These are phyloP conservation scores for Himalopsyche japonica DNA, from an alignment of 2,888 invertebrate species.

Conservation along the genomic window DNA sequence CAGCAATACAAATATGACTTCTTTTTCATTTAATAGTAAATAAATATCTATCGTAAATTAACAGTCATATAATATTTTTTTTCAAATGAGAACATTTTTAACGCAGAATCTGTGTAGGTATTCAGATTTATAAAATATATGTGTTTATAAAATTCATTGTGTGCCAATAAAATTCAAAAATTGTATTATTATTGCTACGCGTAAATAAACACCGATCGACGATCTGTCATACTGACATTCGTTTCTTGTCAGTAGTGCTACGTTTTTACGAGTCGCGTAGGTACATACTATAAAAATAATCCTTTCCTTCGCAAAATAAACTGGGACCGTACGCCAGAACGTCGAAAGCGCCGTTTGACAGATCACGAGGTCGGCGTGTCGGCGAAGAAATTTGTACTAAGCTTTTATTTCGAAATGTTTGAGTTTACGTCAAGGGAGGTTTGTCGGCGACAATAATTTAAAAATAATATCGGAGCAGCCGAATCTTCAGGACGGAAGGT, in stretches of 20 bases:
- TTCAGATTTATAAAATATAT: too few relatives aligned
- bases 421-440: conserved; percentile 21
- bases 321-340: background rate
- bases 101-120: too few relatives aligned
- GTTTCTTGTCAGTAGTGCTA: background rate
- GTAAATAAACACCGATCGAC: background rate
- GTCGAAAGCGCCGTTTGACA: conserved; percentile 19
- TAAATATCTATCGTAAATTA: too few relatives aligned
- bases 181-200: background rate
- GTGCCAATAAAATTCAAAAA: too few relatives aligned
- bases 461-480: conserved; percentile 19
- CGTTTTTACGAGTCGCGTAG: background rate
- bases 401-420: background rate
- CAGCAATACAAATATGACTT: too few relatives aligned
- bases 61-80: too few relatives aligned
- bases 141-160: too few relatives aligned
- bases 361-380: conserved; percentile 5
- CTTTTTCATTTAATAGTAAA: too few relatives aligned
- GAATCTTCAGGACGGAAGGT: conserved; percentile 18
- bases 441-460: conserved; percentile 14
- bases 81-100: too few relatives aligned
- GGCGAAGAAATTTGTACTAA: background rate
- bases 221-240: background rate
- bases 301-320: background rate
- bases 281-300: background rate